Conservation (phyloP, 2,113 vertebrate genomes). For the Microtus pennsylvanicus region DNA sequence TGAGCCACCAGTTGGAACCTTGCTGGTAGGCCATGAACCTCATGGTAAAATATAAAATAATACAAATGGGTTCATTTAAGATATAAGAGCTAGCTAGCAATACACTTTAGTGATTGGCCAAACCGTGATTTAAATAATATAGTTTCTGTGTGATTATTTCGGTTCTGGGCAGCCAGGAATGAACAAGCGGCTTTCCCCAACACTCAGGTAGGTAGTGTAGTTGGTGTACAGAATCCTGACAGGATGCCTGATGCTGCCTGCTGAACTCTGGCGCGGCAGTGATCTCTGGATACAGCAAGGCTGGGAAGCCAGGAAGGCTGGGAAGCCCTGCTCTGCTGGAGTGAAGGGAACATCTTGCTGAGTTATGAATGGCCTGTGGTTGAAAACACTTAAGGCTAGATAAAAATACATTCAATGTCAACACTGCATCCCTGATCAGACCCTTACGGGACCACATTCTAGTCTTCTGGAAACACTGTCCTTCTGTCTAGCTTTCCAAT, state of each 20-base stretch:
- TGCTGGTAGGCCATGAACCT: no score
- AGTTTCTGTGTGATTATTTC: no score
- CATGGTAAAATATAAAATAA: no score
- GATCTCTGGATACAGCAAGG: not conserved
- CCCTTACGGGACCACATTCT: not conserved
- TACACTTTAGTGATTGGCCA: no score
- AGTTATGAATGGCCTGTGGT: not conserved
- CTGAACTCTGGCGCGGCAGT: not conserved
- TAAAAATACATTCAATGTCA: not conserved
- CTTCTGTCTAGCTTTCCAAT: not conserved
- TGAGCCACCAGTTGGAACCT: fast-evolving
- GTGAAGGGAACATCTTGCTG: not conserved
- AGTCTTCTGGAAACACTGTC: not conserved
- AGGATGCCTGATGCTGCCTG: not conserved
- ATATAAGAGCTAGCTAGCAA: no score
- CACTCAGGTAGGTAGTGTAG: not conserved
- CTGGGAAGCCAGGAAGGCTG: not conserved
- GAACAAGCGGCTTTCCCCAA: no score
- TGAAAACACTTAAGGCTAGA: constrained; percentile 35
- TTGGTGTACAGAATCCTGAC: not conserved
- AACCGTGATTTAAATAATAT: no score
- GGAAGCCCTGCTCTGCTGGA: not conserved
- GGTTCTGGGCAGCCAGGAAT: no score
- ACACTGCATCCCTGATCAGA: not conserved
- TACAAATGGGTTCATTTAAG: no score